A percentile compares a stretch with the other conserved stretches of the same genome.
Conservation (phyloP, 2,113 vertebrate species). For the Calidris pygmaea region DNA sequence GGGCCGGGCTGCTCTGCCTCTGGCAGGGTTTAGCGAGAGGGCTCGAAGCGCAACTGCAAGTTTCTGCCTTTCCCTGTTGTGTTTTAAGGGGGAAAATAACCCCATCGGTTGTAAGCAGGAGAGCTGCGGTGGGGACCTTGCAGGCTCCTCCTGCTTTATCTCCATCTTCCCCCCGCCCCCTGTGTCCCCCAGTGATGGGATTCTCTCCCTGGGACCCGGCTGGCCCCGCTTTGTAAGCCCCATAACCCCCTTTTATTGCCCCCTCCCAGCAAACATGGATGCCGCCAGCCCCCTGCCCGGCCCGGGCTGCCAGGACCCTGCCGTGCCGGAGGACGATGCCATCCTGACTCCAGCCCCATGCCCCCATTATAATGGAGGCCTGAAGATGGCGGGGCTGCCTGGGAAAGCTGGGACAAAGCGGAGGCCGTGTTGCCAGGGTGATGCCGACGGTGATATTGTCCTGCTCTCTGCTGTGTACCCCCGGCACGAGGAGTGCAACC, state of each 20-base stretch:
- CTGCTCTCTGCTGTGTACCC: not conserved
- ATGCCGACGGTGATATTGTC: not conserved
- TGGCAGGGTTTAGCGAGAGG: not conserved
- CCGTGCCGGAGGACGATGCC: not conserved
- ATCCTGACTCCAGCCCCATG: not conserved
- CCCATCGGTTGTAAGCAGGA: not conserved
- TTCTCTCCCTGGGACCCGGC: accelerated
- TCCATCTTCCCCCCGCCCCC: not conserved
- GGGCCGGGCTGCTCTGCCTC: not conserved
- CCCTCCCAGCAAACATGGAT: not conserved
- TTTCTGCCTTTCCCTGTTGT: not conserved
- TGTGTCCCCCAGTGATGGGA: not conserved
- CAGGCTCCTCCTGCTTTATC: not conserved
- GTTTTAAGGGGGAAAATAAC: not conserved
- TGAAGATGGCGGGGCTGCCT: not conserved
- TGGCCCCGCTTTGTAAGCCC: not conserved
- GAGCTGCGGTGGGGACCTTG: not conserved
- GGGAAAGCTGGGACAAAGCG: not conserved
- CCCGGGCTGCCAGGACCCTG: not conserved
- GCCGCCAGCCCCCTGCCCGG: not conserved
- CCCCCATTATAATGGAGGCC: not conserved
- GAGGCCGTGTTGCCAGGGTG: not conserved
- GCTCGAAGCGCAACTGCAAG: not conserved
- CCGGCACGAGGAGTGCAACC: conserved; percentile 15
- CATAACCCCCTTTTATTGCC: not conserved